Base-by-base conservation (phyloP, 2,888 invertebrate species). In the Diplazon laetatorius region DNA sequence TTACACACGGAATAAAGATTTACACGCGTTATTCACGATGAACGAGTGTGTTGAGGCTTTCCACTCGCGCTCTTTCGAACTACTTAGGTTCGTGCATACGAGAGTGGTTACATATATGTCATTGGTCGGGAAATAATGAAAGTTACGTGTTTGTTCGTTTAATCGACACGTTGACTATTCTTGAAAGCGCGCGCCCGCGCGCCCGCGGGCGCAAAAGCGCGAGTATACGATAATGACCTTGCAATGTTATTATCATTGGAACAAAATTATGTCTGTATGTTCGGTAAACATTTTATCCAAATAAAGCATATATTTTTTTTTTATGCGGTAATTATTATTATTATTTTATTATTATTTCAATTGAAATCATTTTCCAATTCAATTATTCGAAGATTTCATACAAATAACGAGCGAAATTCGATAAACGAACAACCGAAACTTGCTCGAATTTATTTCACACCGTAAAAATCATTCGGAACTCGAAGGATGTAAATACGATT, bases 171-270 rank as follows among this genome's bases (percentile, higher is more conserved):
- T 1, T 25, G 30, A 16, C n/a, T 55, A 30, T 55, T 16, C 55
- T 55, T 55, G 30, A 14, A 6, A 55, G 55, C 55, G 55, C 55
- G 25, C 16, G 55, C 4, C 35, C 16, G 1, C 30, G 30, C 14
- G 30, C 10, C n/a, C n/a, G n/a, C n/a, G n/a, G n/a, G n/a, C n/a
- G n/a, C n/a, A n/a, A n/a, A n/a, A n/a, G n/a, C n/a, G n/a, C n/a
- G n/a, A n/a, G n/a, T n/a, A n/a, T n/a, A n/a, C n/a, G n/a, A 16
- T 30, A 55, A 30, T 55, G 25, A 55, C 55, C 30, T 55, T 30
- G 16, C 55, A 55, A 16, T 35, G 9, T 30, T 30, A 30, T 55
- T 30, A 55, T 55, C 55, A 55, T 55, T 9, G 30, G 55, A 30
- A 35, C 25, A 30, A 35, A 55, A 16, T 16, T 14, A 55, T 14